Percentiles rank a stretch among this genome's conserved stretches.
Evolutionary conservation across 2,797 vertebrate species (phyloP).

Genomic region (Catamblyrhynchus diadema): DNA sequence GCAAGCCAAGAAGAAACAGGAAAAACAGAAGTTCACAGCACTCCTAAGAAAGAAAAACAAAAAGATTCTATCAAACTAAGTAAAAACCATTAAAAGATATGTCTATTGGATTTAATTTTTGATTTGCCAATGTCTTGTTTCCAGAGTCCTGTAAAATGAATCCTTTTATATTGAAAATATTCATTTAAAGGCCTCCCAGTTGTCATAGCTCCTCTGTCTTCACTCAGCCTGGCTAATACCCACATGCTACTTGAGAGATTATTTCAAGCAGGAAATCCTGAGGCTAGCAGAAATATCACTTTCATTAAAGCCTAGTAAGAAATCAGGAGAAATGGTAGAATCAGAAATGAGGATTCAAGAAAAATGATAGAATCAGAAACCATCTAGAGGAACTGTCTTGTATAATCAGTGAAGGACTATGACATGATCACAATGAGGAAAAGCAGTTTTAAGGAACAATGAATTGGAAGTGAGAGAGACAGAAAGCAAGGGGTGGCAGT

Average conservation of each 20-base stretch:
- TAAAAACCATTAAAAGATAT: not conserved
- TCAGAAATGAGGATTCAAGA: not conserved
- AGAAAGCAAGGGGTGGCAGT: not conserved
- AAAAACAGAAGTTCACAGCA: not conserved
- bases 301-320: not conserved
- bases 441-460: not conserved
- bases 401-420: not conserved
- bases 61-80: not conserved
- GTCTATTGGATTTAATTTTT: not conserved
- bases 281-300: not conserved
- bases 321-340: not conserved
- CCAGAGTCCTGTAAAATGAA: not conserved
- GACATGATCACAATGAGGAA: not conserved
- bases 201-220: not conserved
- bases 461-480: not conserved
- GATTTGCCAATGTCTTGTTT: not conserved
- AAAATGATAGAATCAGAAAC: not conserved
- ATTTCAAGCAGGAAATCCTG: not conserved
- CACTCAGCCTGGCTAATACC: not conserved
- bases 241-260: not conserved
- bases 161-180: not conserved
- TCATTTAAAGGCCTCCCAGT: not conserved
- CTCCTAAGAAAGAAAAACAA: not conserved
- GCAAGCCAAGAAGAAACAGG: not conserved
- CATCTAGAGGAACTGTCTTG: not conserved